A percentile compares a stretch with the other conserved stretches of the same genome.
Conservation (phyloP, 2,888 invertebrate genomes). For the Lochmaea capreae region DNA sequence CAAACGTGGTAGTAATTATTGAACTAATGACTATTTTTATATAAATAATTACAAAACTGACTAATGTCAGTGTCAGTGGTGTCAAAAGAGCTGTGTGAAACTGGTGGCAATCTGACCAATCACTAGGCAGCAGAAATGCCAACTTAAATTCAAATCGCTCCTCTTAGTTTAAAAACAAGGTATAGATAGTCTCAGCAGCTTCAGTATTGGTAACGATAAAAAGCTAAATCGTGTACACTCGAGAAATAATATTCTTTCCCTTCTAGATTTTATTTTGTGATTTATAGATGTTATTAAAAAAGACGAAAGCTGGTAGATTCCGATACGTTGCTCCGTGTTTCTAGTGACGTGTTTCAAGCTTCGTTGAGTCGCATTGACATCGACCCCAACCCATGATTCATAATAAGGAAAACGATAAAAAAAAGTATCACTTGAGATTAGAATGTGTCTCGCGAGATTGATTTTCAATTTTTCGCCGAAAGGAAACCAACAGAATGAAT, state of each 20-base stretch:
- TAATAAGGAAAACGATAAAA: constrained; percentile 35
- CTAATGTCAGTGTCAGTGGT: no score
- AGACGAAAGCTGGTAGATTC: constrained; percentile 23
- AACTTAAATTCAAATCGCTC: no score
- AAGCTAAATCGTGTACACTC: not conserved
- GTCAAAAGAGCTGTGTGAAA: no score
- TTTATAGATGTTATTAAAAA: constrained; percentile 32
- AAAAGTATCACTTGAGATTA: constrained; percentile 33
- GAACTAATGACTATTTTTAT: no score
- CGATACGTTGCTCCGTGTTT: constrained; percentile 28
- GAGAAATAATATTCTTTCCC: not conserved
- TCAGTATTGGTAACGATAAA: not conserved
- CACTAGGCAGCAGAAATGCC: no score
- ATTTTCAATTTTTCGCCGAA: constrained; percentile 36
- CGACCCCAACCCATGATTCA: constrained; percentile 30
- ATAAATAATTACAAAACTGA: no score
- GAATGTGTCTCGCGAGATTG: constrained; percentile 32
- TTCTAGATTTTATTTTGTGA: constrained; percentile 8
- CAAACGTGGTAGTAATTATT: no score
- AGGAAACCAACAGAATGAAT: constrained; percentile 14
- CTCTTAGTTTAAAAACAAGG: no score
- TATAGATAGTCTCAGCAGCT: not conserved
- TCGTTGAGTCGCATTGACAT: constrained; percentile 32
- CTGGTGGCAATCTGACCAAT: no score
- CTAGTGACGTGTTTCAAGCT: constrained; percentile 37